A percentile compares a stretch with the other conserved stretches of the same genome.
Evolutionary conservation across 2,888 invertebrate species (phyloP).

Genomic region (Torymus texanus): DNA sequence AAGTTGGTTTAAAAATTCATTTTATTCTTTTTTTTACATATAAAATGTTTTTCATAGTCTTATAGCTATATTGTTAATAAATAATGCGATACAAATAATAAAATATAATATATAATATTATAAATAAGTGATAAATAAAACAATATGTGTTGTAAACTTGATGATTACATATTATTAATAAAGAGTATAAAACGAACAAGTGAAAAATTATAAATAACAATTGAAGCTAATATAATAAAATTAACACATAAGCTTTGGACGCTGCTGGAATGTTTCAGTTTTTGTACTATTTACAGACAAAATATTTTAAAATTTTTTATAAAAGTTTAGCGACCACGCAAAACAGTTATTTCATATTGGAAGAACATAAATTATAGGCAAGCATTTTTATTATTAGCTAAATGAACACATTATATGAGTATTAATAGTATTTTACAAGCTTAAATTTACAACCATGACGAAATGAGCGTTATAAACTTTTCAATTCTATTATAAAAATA

Average conservation of each 20-base stretch:
- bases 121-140: constrained; percentile 48
- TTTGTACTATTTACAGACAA: constrained; percentile 52
- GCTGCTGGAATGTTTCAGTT: constrained; percentile 32
- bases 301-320: constrained; percentile 11
- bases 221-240: constrained; percentile 27
- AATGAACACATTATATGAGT: not conserved
- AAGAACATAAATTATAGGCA: not conserved
- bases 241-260: constrained; percentile 50
- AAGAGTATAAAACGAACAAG: constrained; percentile 32
- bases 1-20: constrained; percentile 26
- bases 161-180: constrained; percentile 39
- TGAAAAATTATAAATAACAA: constrained; percentile 15
- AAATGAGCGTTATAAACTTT: not conserved
- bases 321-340: not conserved
- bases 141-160: constrained; percentile 37
- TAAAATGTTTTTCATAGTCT: constrained; percentile 25
- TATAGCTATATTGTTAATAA: constrained; percentile 48
- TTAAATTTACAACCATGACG: not conserved
- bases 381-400: not conserved
- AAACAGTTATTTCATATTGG: not conserved
- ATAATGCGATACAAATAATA: constrained; percentile 47
- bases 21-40: constrained; percentile 45
- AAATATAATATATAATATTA: constrained; percentile 31
- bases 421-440: not conserved
- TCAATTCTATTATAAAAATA: too few relatives aligned